Evolutionary conservation across 2,797 vertebrate species (phyloP).

Genomic region (Pangasius macronema): DNA sequence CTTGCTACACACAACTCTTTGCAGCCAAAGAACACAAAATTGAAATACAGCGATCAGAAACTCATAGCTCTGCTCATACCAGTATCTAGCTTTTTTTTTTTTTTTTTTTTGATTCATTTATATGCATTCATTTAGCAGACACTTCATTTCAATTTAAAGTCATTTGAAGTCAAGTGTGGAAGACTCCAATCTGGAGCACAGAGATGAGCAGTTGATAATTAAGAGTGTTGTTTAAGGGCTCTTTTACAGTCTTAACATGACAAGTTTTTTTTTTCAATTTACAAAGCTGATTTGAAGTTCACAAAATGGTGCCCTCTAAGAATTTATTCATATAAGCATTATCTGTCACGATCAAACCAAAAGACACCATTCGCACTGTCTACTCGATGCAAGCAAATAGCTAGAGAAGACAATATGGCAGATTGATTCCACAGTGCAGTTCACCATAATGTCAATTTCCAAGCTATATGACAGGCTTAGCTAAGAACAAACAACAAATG

Average conservation of each 20-base stretch:
- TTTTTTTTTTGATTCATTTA: neutral
- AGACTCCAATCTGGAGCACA: neutral
- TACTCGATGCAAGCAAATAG: no score
- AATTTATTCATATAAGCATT: neutral
- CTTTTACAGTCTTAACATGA: neutral
- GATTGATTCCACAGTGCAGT: neutral
- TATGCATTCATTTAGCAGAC: neutral
- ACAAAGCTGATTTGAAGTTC: neutral
- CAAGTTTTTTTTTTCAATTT: neutral
- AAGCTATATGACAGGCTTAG: neutral
- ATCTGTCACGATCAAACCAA: neutral
- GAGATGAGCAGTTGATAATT: neutral
- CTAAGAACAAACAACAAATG: neutral
- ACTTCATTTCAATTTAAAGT: neutral
- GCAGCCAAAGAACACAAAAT: neutral
- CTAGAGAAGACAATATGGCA: neutral
- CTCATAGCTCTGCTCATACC: neutral
- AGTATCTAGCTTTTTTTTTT: neutral
- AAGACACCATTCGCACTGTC: neutral
- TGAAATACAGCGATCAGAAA: neutral
- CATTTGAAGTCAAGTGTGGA: neutral
- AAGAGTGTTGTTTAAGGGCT: neutral
- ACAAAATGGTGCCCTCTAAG: neutral
- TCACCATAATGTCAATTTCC: neutral
- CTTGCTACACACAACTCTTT: neutral